These are phyloP conservation scores for Ptilodon capucinus DNA, from an alignment of 2,888 invertebrate genomes.

Conservation along the genomic window DNA sequence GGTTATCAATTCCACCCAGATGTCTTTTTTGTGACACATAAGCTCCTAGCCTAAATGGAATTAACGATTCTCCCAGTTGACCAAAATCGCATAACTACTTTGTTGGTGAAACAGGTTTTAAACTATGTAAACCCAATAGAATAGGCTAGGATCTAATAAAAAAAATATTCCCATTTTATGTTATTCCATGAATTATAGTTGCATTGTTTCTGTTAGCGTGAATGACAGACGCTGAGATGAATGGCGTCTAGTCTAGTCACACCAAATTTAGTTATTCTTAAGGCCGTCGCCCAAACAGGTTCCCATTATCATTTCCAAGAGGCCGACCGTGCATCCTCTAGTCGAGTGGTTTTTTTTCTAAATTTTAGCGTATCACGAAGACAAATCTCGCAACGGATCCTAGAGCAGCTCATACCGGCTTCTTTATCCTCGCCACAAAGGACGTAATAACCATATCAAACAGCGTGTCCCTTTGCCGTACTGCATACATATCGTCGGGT, in stretches of 20 bases:
- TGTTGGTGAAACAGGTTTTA: constrained; percentile 2
- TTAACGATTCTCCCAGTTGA: too few species aligned
- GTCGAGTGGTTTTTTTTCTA: constrained; percentile 50
- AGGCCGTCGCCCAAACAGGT: constrained; percentile 61
- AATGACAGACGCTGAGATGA: constrained; percentile 56
- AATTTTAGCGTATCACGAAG: constrained; percentile 78
- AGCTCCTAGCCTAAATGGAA: too few species aligned
- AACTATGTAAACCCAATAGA: constrained; percentile 9
- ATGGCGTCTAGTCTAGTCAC: constrained; percentile 66
- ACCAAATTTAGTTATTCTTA: constrained; percentile 59
- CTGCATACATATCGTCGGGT: constrained; percentile 74
- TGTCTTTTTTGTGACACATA: too few species aligned
- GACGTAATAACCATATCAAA: constrained; percentile 82
- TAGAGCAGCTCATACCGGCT: constrained; percentile 61
- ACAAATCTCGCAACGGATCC: constrained; percentile 69
- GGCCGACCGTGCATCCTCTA: constrained; percentile 53
- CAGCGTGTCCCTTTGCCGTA: constrained; percentile 75
- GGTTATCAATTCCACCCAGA: too few species aligned
- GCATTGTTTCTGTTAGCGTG: constrained; percentile 34
- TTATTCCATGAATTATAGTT: constrained; percentile 16
- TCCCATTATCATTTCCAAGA: constrained; percentile 70
- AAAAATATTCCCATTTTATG: constrained; percentile 16
- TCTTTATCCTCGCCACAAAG: constrained; percentile 75
- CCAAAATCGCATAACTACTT: too few species aligned
- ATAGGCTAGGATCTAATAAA: constrained; percentile 7